Base-by-base conservation (phyloP, 2,113 vertebrate species). In the Aphyosemion australe region DNA sequence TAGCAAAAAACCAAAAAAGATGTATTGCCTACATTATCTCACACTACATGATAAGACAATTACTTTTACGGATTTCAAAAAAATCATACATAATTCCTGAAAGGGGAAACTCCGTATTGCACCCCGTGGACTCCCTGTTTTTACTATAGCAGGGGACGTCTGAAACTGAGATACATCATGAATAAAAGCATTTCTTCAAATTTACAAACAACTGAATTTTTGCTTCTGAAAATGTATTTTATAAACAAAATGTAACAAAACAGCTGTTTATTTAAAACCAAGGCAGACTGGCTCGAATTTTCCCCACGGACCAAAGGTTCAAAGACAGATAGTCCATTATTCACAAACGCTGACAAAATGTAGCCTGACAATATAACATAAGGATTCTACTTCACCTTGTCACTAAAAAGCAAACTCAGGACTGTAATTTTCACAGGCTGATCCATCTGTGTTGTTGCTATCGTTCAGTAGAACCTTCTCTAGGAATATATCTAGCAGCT, bases 361-460 rank as follows among this genome's bases (percentile, higher is more conserved):
- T 32, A 13, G 15, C 39, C 34, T 55, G 61, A 26, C 34, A 21
- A 19, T 8, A 61, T 12, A 20, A 20, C 32, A 48, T 37, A 55
- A 62, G 20, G 19, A 11, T 15, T 41, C 6, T 42, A 16, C 43
- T 42, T 65, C 31, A 50, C 3, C 1, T n/a, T 66, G 62, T 52
- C 56, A 55, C 21, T 67, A 34, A 56, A 43, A 41, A 60, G 46
- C 19, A 14, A 42, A 18, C 42, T 21, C 21, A 9, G 47, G 42
- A 15, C 49, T 20, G 46, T 12, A 16, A 42, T 32, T 66, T 73
- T 66, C 42, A 8, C 49, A 16, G 50, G 32, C 32, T 61, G 64
- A 74, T 55, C 53, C 54, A 43, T 50, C 12, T 50, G 50, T 60
- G 43, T 41, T 49, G 11, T 66, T 41, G 16, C 41, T 48, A 47